Percentiles rank a stretch among this genome's conserved stretches.
Evolutionary conservation across 2,797 vertebrate species (phyloP).

Genomic region (Babyrousa celebensis): DNA sequence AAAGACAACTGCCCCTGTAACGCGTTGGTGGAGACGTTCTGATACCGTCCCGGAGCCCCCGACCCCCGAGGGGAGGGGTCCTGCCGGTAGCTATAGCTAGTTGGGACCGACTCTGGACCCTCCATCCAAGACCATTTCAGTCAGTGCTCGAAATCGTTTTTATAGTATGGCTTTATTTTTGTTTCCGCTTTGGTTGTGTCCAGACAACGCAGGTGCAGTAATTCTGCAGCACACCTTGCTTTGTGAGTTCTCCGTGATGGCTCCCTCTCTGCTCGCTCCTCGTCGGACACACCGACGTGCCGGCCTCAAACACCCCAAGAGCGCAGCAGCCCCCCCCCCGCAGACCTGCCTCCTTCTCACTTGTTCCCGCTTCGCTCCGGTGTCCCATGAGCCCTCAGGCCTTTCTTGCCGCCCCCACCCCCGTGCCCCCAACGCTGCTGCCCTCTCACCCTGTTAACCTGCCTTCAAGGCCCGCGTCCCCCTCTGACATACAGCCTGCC

Average conservation of each 20-base stretch:
- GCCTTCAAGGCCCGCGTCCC: not conserved
- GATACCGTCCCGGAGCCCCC: not conserved
- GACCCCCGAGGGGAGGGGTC: not conserved
- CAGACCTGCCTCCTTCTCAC: not conserved
- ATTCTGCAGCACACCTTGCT: not conserved
- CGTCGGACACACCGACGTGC: not conserved
- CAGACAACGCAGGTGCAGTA: not conserved
- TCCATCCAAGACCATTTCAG: not conserved
- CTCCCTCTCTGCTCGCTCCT: not conserved
- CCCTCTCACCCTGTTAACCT: not conserved
- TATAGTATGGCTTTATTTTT: not conserved
- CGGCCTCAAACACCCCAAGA: not conserved
- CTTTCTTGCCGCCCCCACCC: not conserved
- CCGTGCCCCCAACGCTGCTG: accelerated
- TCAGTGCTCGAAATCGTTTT: constrained; percentile 5
- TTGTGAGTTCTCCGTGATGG: not conserved
- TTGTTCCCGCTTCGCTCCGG: not conserved
- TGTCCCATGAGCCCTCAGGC: not conserved
- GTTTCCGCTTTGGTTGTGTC: constrained; percentile 15
- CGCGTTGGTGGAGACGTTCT: not conserved
- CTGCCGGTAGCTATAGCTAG: not conserved
- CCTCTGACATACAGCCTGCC: not conserved
- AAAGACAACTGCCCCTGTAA: not conserved
- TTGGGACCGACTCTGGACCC: not conserved
- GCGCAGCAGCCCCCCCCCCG: not conserved